A percentile compares a stretch with the other conserved stretches of the same genome.
Evolutionary conservation across 2,113 vertebrate genomes (phyloP).

Genomic region (Corynorhinus townsendii): DNA sequence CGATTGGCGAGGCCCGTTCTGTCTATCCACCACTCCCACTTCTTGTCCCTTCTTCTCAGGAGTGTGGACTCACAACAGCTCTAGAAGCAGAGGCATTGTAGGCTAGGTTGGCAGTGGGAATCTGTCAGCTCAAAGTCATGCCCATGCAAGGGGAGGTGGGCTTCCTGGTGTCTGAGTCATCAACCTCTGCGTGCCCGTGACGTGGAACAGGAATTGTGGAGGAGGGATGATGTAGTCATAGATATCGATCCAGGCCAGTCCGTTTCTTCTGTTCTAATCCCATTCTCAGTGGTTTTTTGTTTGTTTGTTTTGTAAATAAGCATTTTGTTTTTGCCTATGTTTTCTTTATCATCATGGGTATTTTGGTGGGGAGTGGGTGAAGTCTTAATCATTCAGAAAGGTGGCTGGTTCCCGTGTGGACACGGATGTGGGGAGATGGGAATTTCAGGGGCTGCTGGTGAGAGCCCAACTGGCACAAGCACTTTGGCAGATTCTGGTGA

Average conservation of each 20-base stretch:
- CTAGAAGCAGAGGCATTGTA: background rate
- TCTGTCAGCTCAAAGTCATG: too few species aligned
- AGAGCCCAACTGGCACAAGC: background rate
- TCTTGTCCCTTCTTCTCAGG: background rate
- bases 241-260: background rate
- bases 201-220: background rate
- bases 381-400: constrained; percentile 13
- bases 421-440: background rate
- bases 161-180: background rate
- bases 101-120: background rate
- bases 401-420: too few species aligned
- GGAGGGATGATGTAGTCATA: background rate
- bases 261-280: background rate
- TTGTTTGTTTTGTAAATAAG: background rate
- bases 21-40: background rate
- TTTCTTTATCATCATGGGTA: background rate
- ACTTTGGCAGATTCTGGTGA: background rate
- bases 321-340: background rate
- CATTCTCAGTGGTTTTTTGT: background rate
- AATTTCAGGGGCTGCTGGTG: background rate
- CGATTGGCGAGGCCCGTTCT: background rate
- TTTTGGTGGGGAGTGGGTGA: constrained; percentile 11
- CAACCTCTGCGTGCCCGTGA: rapidly evolving
- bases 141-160: background rate
- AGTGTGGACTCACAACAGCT: background rate